Conservation (phyloP, 2,888 invertebrate species). For the Eupelmus urozonus region DNA sequence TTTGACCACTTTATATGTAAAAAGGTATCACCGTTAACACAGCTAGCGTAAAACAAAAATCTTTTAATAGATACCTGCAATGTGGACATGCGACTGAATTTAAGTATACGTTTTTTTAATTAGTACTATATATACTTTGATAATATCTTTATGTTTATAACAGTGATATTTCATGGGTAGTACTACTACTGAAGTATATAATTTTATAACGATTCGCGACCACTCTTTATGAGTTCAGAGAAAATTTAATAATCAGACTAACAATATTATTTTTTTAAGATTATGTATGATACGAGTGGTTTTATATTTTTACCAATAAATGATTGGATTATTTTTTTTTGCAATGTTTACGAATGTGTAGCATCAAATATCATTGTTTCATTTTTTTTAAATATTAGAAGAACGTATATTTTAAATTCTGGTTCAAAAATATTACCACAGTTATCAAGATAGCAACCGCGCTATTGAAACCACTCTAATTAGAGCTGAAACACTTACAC, state of each 20-base stretch:
- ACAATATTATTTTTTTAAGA: conserved; percentile 39
- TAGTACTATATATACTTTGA: conserved; percentile 44
- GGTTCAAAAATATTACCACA: conserved; percentile 52
- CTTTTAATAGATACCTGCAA: conserved; percentile 53
- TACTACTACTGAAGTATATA: conserved; percentile 16
- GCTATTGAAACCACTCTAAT: conserved; percentile 55
- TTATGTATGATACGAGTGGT: conserved; percentile 36
- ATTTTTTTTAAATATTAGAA: conserved; percentile 49
- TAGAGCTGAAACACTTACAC: conserved; percentile 70
- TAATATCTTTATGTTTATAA: conserved; percentile 49
- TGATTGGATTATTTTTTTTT: conserved; percentile 42
- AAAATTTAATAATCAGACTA: conserved; percentile 42
- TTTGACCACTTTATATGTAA: conserved; percentile 66
- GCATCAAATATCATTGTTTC: conserved; percentile 45
- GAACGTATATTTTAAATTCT: conserved; percentile 57
- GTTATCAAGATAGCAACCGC: conserved; percentile 47
- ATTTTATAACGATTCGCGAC: conserved; percentile 46
- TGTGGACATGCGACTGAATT: conserved; percentile 51
- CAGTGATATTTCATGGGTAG: conserved; percentile 38
- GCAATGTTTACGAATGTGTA: conserved; percentile 22
- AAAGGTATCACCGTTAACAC: conserved; percentile 65
- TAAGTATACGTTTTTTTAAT: conserved; percentile 57
- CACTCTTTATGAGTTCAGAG: conserved; percentile 40
- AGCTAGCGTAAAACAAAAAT: conserved; percentile 53
- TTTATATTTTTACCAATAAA: conserved; percentile 48